Conservation (phyloP, 2,888 invertebrate species). For the Mythimna ferrago region DNA sequence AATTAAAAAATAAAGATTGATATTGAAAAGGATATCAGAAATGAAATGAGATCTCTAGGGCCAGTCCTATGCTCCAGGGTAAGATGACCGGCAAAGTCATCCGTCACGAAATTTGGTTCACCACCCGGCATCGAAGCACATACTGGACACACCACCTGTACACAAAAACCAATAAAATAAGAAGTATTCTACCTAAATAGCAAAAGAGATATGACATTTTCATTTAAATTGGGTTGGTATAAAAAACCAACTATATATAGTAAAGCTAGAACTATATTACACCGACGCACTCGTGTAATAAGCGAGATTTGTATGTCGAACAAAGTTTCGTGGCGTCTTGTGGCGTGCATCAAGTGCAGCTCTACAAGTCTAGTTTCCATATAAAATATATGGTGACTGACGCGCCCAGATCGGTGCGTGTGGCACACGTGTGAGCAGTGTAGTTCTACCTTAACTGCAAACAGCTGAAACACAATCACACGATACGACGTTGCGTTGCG, state of each 20-base stretch:
- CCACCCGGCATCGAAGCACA: conserved; percentile 99
- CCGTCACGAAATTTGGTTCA: conserved; percentile 99
- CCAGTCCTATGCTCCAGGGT: conserved; percentile 97
- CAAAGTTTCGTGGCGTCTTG: too few species aligned
- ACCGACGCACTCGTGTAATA: too few species aligned
- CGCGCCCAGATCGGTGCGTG: too few species aligned
- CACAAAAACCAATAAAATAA: conserved; percentile 38
- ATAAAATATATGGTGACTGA: too few species aligned
- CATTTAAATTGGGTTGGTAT: background rate
- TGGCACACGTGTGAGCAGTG: background rate
- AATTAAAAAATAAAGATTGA: background rate
- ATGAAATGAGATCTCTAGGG: conserved; percentile 97
- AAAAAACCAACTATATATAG: background rate
- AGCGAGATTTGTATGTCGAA: too few species aligned
- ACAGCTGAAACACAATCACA: background rate
- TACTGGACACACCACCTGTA: conserved; percentile 97
- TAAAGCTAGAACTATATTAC: too few species aligned
- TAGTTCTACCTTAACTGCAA: background rate
- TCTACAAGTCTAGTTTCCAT: too few species aligned
- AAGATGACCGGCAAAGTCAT: conserved; percentile 99
- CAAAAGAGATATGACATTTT: background rate
- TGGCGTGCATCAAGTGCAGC: too few species aligned
- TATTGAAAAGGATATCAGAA: conserved; percentile 94
- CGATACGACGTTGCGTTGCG: background rate
- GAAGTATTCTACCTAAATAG: background rate